phyloP scores from a whole-genome alignment of 2,888 invertebrate species.

The Nymphalis polychloros region DNA sequence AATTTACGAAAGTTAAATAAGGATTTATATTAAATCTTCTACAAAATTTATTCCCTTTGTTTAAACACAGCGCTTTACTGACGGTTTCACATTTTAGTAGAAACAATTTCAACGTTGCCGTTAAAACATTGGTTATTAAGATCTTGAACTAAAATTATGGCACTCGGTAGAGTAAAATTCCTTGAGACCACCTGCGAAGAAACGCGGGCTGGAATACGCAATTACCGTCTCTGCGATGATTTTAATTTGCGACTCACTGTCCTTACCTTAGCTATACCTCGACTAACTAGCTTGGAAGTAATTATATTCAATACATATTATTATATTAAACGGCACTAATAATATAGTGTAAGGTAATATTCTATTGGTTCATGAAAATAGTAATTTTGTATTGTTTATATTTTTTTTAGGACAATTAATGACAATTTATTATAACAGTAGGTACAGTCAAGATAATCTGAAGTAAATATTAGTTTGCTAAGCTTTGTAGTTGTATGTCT shows the following conservation, averaged over 20 bases:
- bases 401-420: too few species aligned
- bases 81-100: slow-evolving; percentile 26
- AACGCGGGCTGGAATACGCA: slow-evolving; percentile 54
- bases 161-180: slow-evolving; percentile 62
- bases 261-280: slow-evolving; percentile 27
- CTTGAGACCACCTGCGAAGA: slow-evolving; percentile 66
- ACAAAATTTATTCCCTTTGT: slow-evolving; percentile 18
- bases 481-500: slow-evolving; percentile 39
- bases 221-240: slow-evolving; percentile 51
- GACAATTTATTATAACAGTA: not conserved
- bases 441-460: not conserved
- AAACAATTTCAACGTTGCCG: slow-evolving; percentile 41
- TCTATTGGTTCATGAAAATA: too few species aligned
- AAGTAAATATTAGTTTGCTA: slow-evolving; percentile 35
- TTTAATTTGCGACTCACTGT: slow-evolving; percentile 42
- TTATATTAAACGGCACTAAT: too few species aligned
- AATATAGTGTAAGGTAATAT: too few species aligned
- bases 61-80: slow-evolving; percentile 18
- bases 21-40: slow-evolving; percentile 12
- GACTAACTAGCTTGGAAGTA: slow-evolving; percentile 5
- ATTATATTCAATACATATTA: not conserved
- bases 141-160: slow-evolving; percentile 60
- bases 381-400: too few species aligned
- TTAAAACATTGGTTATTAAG: slow-evolving; percentile 57
- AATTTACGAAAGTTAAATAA: not conserved